Evolutionary conservation across 2,797 vertebrate species (phyloP), one percentile per base, ranked within the genome.

Genomic region (Pseudochirops cupreus): DNA sequence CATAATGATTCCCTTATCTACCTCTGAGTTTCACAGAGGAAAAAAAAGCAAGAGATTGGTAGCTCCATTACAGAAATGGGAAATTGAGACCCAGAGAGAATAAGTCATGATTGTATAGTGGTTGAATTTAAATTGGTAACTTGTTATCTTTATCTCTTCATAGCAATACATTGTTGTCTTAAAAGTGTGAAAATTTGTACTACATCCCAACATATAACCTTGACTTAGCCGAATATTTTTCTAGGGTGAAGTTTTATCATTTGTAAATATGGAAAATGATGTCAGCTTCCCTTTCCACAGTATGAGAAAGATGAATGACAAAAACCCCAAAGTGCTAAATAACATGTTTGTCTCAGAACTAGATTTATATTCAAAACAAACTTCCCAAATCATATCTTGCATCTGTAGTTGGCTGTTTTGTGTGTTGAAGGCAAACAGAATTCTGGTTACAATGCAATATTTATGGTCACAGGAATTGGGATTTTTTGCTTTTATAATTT

Each of bases 401-500:
- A 93, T 56, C 39, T 92, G 55, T 4, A 93, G 33, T 59, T 95
- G 92, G 55, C 21, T 92, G 46, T 89, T 56, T 46, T 24, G 31
- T 59, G 33, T 93, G 56, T 39, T 89, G 53, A 95, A 94, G 28
- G 92, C 91, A 94, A 74, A 94, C 52, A 90, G 91, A 90, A 92
- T 91, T 92, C 28, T 91, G 91, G 31, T 92, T 13, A 50, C 67
- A 91, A 90, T 39, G 55, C 56, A 95, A 33, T 62, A 56, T 91
- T 87, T 87, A 95, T 90, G 24, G 29, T 13, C 55, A 28, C 57
- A 94, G 39, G 46, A 56, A 96, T 90, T 59, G n/a, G 95, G n/a
- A 94, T 5, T 1, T 6, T 93, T 95, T 96, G 26, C 59, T 74
- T 94, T 67, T 92, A 58, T 56, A 92, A 93, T 92, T 94, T 95